Evolutionary conservation across 2,113 vertebrate species (phyloP).

Genomic region (Neodon shergylaensis): DNA sequence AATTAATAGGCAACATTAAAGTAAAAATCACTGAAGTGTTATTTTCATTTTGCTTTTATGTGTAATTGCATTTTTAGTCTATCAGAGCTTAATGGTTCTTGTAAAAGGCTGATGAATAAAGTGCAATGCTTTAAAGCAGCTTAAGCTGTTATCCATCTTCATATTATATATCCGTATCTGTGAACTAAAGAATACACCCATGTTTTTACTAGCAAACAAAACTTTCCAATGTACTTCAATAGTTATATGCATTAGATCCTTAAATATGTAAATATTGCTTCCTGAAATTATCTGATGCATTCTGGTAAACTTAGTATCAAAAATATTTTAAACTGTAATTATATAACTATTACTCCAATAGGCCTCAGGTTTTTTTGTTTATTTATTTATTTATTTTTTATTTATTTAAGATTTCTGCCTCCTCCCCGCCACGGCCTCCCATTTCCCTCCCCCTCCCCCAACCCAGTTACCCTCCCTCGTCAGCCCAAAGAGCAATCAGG

Average conservation of each 20-base stretch:
- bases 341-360: neutral
- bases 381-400: too few relatives aligned
- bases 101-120: neutral
- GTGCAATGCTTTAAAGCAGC: neutral
- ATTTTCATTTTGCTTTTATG: neutral
- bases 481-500: too few relatives aligned
- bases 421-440: too few relatives aligned
- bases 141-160: neutral
- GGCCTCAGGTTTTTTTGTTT: too few relatives aligned
- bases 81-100: neutral
- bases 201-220: neutral
- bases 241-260: neutral
- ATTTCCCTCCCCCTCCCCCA: too few relatives aligned
- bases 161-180: neutral
- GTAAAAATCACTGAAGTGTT: neutral
- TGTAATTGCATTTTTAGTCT: neutral
- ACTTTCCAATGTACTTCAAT: neutral
- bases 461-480: too few relatives aligned
- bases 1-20: neutral
- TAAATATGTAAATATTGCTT: neutral
- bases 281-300: neutral
- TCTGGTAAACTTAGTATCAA: neutral
- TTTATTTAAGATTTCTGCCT: too few relatives aligned
- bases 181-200: neutral
- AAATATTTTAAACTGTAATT: neutral